Evolutionary conservation across 2,797 vertebrate genomes (phyloP).

Genomic region (Neosilurus hyrtlii): DNA sequence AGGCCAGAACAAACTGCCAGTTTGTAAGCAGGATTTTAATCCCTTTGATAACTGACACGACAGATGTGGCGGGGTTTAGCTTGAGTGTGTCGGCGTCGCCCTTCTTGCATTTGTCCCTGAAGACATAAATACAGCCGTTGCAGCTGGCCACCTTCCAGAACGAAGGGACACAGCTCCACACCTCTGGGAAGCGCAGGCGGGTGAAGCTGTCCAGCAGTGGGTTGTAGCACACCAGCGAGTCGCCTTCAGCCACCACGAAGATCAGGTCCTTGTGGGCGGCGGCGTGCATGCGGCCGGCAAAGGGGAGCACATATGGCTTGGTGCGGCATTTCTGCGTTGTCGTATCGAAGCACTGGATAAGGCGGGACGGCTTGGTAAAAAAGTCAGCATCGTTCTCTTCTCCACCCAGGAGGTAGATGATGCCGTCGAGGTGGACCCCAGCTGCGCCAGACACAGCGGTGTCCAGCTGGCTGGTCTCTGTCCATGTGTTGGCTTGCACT

Average conservation of each 20-base stretch:
- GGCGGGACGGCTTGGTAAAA: slow-evolving; percentile 95
- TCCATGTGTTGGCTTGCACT: slow-evolving; percentile 95
- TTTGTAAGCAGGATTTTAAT: slow-evolving; percentile 96
- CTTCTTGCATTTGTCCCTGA: slow-evolving; percentile 96
- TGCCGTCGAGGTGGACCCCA: slow-evolving; percentile 91
- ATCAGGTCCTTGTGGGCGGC: slow-evolving; percentile 96
- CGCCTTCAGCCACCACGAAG: slow-evolving; percentile 93
- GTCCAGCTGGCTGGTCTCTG: slow-evolving; percentile 92
- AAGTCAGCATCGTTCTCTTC: slow-evolving; percentile 99
- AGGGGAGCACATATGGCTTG: slow-evolving; percentile 93
- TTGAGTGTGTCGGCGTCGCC: slow-evolving; percentile 94
- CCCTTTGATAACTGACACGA: slow-evolving; percentile 89
- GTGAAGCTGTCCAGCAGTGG: slow-evolving; percentile 97
- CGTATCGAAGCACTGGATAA: slow-evolving; percentile 97
- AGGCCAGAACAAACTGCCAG: slow-evolving; percentile 96
- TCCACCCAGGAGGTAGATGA: slow-evolving; percentile 94
- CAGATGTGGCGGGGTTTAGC: slow-evolving; percentile 95
- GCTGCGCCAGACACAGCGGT: slow-evolving; percentile 92
- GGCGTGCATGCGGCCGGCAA: slow-evolving; percentile 94
- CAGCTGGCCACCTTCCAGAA: slow-evolving; percentile 99
- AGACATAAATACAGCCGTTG: slow-evolving; percentile 96
- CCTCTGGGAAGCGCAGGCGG: slow-evolving; percentile 90
- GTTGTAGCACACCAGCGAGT: slow-evolving; percentile 94
- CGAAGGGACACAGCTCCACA: slow-evolving; percentile 93
- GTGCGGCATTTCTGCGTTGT: slow-evolving; percentile 87